Evolutionary conservation across 37 sponge, comb jelly and placozoan genomes (phyloP), one percentile per base, ranked within the genome.

Genomic region (Halichondria panicea): DNA sequence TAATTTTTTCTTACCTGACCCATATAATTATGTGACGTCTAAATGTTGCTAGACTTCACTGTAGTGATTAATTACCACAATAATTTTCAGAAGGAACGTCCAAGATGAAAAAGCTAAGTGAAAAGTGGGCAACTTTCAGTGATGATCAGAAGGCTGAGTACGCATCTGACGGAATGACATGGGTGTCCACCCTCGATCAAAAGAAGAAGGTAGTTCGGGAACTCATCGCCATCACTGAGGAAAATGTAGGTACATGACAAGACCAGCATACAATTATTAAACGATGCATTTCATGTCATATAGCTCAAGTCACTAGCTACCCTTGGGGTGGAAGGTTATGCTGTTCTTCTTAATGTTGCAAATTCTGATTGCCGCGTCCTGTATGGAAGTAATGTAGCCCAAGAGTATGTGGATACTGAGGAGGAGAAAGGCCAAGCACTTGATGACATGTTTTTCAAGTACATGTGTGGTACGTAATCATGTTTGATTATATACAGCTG

Each of bases 341-440:
- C 25, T 21, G 60, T 58, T 25, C 27, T 58, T 25, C 27, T 58
- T 8, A 22, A 58, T 58, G 60, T 58, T 7, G 12, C 60, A 58
- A 58, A 58, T 27, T 58, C 60, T 58, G 60, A 58, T 58, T 58
- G 60, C 60, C 60, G n/a, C n/a, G 60, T 58, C n/a, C 27, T 58
- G 6, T 24, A 27, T 21, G 60, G 60, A 27, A 58, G 60, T 58
- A 27, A 58, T 58, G n/a, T 27, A 25, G 15, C 60, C 12, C 60
- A 58, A 58, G 60, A 27, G 12, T 58, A 25, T 21, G 6, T 58
- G n/a, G 60, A 58, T 58, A 27, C 60, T 58, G 60, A 58, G 60
- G 60, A 58, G n/a, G 8, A 21, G 7, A 58, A 58, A 25, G 60
- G 60, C 60, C 60, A 58, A 25, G 60, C 60, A 25, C 25, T 58